These are phyloP conservation scores for Diarsia rubi DNA, from an alignment of 2,888 invertebrate genomes.

Conservation along the genomic window DNA sequence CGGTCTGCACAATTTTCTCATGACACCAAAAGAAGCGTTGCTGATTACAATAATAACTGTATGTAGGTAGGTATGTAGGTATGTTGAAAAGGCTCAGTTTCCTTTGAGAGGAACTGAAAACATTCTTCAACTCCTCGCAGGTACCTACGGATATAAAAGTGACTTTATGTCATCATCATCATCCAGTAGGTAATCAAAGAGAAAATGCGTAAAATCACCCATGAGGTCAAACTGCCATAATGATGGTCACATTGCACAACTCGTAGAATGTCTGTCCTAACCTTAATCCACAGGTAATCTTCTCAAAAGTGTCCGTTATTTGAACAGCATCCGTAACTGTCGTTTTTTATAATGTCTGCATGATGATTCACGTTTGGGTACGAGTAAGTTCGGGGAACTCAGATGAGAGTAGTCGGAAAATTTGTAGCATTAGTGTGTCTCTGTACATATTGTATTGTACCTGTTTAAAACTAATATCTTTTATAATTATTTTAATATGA, in stretches of 20 bases:
- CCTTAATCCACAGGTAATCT: conserved; percentile 45
- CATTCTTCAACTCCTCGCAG: background rate
- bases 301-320: conserved; percentile 47
- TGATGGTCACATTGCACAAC: conserved; percentile 48
- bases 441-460: background rate
- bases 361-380: conserved; percentile 46
- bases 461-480: conserved; percentile 13
- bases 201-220: conserved; percentile 39
- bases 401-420: conserved; percentile 44
- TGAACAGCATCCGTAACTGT: conserved; percentile 23
- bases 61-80: background rate
- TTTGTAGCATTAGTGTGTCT: background rate
- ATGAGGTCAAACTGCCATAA: conserved; percentile 29
- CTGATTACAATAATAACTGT: conserved; percentile 19
- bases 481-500: no score
- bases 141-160: background rate
- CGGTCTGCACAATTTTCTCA: conserved; percentile 31
- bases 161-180: conserved; percentile 8
- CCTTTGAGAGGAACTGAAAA: background rate
- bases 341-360: conserved; percentile 32
- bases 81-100: conserved; percentile 6
- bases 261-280: conserved; percentile 36
- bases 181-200: conserved; percentile 25
- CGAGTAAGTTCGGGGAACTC: conserved; percentile 37
- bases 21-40: conserved; percentile 20